Conservation (phyloP, 2,113 vertebrate species). For the Ahaetulla prasina region DNA sequence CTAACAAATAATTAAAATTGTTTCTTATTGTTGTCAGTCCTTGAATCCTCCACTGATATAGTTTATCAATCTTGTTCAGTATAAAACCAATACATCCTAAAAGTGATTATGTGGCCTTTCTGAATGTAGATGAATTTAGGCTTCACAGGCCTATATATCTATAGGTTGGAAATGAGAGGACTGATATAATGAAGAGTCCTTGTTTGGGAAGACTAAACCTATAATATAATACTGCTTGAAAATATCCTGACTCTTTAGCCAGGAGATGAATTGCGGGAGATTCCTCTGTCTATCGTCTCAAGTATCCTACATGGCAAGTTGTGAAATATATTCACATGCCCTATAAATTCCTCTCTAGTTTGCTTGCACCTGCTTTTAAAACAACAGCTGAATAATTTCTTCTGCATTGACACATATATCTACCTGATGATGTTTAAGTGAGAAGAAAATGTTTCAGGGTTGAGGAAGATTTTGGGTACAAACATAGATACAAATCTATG, state of each 20-base stretch:
- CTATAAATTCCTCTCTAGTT: background rate
- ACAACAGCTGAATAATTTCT: constrained; percentile 44
- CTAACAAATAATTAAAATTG: background rate
- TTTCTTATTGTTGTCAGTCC: background rate
- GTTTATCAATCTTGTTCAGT: background rate
- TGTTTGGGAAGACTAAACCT: background rate
- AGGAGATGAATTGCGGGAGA: background rate
- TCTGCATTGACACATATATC: constrained; percentile 8
- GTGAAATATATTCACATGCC: constrained; percentile 28
- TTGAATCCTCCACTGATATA: background rate
- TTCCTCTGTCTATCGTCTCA: constrained; percentile 25
- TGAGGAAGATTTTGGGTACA: background rate
- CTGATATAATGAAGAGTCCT: background rate
- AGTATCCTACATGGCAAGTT: constrained; percentile 39
- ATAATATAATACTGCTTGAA: rapidly evolving
- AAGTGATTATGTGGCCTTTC: background rate
- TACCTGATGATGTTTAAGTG: background rate
- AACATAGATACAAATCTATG: background rate
- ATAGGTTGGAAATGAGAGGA: background rate
- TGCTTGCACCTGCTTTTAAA: constrained; percentile 35
- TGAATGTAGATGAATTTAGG: background rate
- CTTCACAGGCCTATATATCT: background rate
- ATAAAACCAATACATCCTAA: background rate
- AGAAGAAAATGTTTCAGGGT: background rate
- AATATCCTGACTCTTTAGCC: background rate